These are phyloP conservation scores for Athripsodes cinereus DNA, from an alignment of 2,888 invertebrate genomes.

Conservation along the genomic window DNA sequence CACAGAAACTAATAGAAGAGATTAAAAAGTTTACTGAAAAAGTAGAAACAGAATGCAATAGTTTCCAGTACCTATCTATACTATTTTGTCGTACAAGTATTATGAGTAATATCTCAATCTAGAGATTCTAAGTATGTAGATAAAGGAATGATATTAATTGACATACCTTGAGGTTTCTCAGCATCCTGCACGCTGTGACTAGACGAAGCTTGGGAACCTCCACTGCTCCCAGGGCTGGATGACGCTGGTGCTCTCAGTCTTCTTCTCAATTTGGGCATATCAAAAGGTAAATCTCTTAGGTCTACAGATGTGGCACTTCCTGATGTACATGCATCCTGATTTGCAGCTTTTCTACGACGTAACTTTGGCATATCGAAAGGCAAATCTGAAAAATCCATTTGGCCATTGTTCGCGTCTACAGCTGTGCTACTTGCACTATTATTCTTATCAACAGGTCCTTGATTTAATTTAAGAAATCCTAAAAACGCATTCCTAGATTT, in stretches of 20 bases:
- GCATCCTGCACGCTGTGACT: slow-evolving; percentile 75
- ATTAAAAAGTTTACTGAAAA: no score
- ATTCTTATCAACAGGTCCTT: slow-evolving; percentile 49
- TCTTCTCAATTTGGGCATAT: slow-evolving; percentile 83
- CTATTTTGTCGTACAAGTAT: no score
- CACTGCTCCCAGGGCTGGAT: slow-evolving; percentile 63
- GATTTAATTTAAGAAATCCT: slow-evolving; percentile 50
- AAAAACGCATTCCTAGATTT: slow-evolving; percentile 59
- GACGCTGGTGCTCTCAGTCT: slow-evolving; percentile 60
- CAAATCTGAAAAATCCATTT: slow-evolving; percentile 65
- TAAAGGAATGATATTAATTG: no score
- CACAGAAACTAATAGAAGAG: no score
- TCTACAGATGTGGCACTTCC: slow-evolving; percentile 71
- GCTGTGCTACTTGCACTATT: slow-evolving; percentile 33
- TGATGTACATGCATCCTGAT: slow-evolving; percentile 63
- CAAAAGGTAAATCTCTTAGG: slow-evolving; percentile 77
- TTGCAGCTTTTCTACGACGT: slow-evolving; percentile 58
- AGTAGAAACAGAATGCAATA: no score
- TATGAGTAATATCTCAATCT: no score
- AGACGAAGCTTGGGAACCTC: slow-evolving; percentile 74
- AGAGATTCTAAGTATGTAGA: no score
- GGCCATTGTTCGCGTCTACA: slow-evolving; percentile 45
- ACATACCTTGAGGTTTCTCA: slow-evolving; percentile 55
- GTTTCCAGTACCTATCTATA: no score
- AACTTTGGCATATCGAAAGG: slow-evolving; percentile 90